Evolutionary conservation across 2,888 invertebrate genomes (phyloP).

Genomic region (Lasioglossum vierecki): DNA sequence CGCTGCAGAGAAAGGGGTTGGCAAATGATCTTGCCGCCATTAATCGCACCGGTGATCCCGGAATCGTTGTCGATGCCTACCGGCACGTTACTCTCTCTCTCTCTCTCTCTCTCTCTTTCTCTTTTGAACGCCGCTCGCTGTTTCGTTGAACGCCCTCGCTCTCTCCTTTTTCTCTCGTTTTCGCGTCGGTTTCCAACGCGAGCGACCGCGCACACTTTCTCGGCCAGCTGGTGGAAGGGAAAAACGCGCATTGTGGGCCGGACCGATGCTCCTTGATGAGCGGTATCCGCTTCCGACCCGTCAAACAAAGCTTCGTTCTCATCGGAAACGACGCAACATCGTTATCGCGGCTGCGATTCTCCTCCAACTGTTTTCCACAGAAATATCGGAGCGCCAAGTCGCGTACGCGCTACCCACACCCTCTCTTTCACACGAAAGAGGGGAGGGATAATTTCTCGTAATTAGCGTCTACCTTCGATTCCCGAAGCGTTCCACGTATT

Average conservation of each 20-base stretch:
- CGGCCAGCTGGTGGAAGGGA: constrained; percentile 51
- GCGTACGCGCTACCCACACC: not conserved
- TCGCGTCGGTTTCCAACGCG: constrained; percentile 35
- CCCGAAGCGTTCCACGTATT: constrained; percentile 9
- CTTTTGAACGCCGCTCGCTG: not conserved
- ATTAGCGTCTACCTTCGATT: constrained; percentile 22
- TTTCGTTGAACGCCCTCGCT: not conserved
- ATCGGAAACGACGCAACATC: constrained; percentile 81
- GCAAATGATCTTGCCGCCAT: constrained; percentile 66
- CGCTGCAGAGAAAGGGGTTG: constrained; percentile 41
- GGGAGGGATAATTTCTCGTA: constrained; percentile 22
- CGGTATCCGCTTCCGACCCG: constrained; percentile 81
- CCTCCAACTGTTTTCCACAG: constrained; percentile 22
- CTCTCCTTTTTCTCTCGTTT: not conserved
- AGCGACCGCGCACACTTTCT: constrained; percentile 42
- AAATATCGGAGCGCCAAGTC: constrained; percentile 8
- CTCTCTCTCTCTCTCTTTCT: not conserved
- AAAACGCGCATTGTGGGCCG: constrained; percentile 67
- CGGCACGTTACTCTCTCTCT: not conserved
- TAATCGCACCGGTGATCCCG: constrained; percentile 65
- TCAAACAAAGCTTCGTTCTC: constrained; percentile 80
- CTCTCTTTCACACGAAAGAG: not conserved
- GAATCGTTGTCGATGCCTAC: constrained; percentile 46
- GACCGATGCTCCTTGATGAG: constrained; percentile 81
- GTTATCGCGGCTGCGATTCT: constrained; percentile 77